phyloP scores from a whole-genome alignment of 2,113 vertebrate genomes.

The Caranx ignobilis region DNA sequence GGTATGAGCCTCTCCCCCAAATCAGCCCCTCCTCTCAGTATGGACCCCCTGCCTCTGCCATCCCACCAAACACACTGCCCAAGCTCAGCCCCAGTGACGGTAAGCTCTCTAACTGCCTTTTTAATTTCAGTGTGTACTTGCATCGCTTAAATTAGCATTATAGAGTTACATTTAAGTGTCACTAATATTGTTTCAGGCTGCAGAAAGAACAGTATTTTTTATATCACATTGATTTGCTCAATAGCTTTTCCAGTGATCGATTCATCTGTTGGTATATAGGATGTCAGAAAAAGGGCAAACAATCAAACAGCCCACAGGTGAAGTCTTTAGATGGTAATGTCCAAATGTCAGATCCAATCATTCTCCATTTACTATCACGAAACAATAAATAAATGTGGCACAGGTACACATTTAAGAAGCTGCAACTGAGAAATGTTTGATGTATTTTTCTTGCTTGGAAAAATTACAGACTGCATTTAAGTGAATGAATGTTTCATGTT shows the following conservation, averaged over 20 bases:
- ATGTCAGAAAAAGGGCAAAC: too few relatives aligned
- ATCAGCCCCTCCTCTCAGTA: conserved; percentile 90
- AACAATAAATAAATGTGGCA: too few relatives aligned
- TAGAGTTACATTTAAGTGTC: neutral
- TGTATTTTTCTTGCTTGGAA: neutral
- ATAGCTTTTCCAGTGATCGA: too few relatives aligned
- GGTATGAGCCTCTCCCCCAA: conserved; percentile 87
- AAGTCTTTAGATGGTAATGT: too few relatives aligned
- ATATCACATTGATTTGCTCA: too few relatives aligned
- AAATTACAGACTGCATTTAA: neutral
- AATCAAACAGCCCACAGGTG: too few relatives aligned
- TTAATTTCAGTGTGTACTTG: neutral
- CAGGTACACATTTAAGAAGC: too few relatives aligned
- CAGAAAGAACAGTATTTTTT: too few relatives aligned
- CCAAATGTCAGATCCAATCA: too few relatives aligned
- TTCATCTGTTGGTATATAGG: too few relatives aligned
- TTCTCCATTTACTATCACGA: too few relatives aligned
- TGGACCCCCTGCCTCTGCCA: conserved; percentile 81
- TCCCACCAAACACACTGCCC: conserved; percentile 87
- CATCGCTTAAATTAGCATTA: neutral
- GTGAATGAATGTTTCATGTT: neutral
- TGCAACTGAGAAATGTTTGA: too few relatives aligned
- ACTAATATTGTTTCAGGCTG: neutral
- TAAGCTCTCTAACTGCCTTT: conserved; percentile 73
- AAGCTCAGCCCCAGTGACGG: conserved; percentile 90